Conservation (phyloP, 1,140 invertebrate species). For the Cydia amplana region DNA sequence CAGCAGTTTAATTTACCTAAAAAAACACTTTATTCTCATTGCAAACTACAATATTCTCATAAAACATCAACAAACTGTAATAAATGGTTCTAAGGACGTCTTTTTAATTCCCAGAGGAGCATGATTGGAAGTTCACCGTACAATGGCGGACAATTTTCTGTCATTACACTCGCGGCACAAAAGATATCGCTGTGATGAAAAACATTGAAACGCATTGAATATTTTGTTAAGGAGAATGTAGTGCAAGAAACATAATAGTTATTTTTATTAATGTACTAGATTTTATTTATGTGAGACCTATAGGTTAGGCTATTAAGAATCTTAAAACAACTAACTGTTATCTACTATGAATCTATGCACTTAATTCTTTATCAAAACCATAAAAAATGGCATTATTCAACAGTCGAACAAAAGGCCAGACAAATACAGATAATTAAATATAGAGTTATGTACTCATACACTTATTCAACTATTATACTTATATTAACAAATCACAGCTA, state of each 20-base stretch:
- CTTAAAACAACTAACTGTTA: no score
- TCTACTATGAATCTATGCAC: no score
- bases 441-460: no score
- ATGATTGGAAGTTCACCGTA: constrained; percentile 65
- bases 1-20: background rate
- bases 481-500: background rate
- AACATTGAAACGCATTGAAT: constrained; percentile 47
- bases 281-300: no score
- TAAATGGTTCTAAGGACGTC: constrained; percentile 38
- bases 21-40: background rate
- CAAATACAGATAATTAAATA: no score
- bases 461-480: no score
- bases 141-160: constrained; percentile 69
- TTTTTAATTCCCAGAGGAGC: constrained; percentile 56
- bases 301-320: no score
- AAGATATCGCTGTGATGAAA: constrained; percentile 51
- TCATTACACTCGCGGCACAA: constrained; percentile 69
- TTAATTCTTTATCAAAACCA: no score
- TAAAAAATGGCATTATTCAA: no score
- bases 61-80: constrained; percentile 15
- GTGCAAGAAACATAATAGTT: background rate
- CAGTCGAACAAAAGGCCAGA: no score
- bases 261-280: no score
- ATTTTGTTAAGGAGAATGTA: constrained; percentile 55
- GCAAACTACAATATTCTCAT: constrained; percentile 21